Base-by-base conservation (phyloP, 2,113 vertebrate genomes). In the Garra rufa region DNA sequence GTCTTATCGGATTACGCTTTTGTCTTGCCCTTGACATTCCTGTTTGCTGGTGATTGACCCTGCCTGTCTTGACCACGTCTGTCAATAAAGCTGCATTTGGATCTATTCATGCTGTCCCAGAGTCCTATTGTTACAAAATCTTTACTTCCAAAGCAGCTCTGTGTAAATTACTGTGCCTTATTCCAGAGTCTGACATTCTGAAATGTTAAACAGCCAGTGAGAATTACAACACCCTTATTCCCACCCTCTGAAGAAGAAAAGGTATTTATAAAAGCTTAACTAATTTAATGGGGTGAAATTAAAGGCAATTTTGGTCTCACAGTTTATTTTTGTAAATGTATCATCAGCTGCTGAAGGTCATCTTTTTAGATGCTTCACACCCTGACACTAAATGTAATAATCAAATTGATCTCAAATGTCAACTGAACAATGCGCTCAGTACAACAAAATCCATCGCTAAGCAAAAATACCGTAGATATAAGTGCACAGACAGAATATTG, bases 391-490 rank as follows among this genome's bases (percentile, higher is more conserved):
- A 73, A 73, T 15, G 21, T 28, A 73, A 73, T 73, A 26, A 73
- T 46, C n/a, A 15, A 73, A 73, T 46, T 73, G 70, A 73, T 44
- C 70, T 73, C 43, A 73, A 46, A 73, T 46, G n/a, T 46, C 43
- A 46, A 2, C n/a, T 46, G 21, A 73, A 44, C 21, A 24, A 6
- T 71, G 41, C 24, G n/a, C 44, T 73, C n/a, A 44, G 21, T 15
- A 71, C 38, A 44, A 44, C n/a, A 8, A 8, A 73, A 46, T 7
- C 3, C 13, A 73, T 26, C 13, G 2, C 43, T 46, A 73, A 73
- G 65, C 17, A 69, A 38, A 69, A 5, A 10, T 41, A 38, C 65
- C 21, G 9, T n/a, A 67, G 15, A 38, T 30, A 38, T 38, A 15
- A 10, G 28, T 65, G 28, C 61, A 67, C 17, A 9, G 28, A 67